phyloP scores from a whole-genome alignment of 2,797 vertebrate species.

The Squalus acanthias region DNA sequence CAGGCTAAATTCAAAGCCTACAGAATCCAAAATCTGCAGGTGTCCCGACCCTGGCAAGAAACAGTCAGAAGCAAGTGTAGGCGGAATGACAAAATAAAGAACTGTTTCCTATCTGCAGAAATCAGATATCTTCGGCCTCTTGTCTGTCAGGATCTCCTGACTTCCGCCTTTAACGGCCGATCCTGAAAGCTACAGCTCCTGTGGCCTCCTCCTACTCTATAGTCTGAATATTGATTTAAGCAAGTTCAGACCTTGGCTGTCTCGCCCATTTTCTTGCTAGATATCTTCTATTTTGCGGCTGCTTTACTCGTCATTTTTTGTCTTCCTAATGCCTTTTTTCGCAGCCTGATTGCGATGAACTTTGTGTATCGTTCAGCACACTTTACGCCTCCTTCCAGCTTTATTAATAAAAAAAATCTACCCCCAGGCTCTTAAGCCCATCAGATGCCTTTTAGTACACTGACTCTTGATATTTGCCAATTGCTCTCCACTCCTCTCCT shows the following conservation, averaged over 20 bases:
- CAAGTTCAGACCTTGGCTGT: no score
- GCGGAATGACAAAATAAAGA: no score
- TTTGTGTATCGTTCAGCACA: neutral
- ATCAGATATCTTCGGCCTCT: neutral
- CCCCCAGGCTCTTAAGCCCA: neutral
- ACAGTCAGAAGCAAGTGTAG: no score
- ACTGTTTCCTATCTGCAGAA: no score
- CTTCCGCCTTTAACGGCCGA: neutral
- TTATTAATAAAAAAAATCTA: neutral
- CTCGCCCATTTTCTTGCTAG: no score
- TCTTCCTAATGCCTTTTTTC: no score
- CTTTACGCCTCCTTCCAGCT: neutral
- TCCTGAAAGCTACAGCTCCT: neutral
- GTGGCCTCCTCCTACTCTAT: no score
- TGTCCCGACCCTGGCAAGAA: no score
- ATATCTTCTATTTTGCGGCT: no score
- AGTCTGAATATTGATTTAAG: no score
- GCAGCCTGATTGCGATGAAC: neutral
- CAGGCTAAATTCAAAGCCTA: neutral
- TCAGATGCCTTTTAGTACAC: neutral
- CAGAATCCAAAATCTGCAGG: neutral
- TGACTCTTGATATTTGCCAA: neutral
- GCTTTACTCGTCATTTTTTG: no score
- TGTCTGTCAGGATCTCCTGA: neutral
- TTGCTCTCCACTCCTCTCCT: neutral